Percentiles rank a stretch among this genome's conserved stretches.
phyloP scores from a whole-genome alignment of 2,113 vertebrate genomes.

The Clinocottus analis region DNA sequence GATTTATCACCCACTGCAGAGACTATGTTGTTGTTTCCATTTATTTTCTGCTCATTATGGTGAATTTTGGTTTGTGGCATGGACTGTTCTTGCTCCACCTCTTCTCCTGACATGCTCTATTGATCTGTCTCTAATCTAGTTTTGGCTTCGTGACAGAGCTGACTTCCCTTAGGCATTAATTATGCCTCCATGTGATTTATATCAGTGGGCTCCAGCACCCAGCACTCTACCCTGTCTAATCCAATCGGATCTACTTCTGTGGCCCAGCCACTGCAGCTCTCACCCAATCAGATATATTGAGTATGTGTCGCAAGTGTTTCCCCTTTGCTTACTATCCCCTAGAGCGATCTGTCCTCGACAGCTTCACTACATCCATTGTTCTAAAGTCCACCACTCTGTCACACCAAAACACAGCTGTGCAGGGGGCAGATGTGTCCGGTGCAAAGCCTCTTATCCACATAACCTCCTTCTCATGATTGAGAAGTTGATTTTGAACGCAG shows the following conservation, averaged over 20 bases:
- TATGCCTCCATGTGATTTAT: constrained; percentile 78
- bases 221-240: constrained; percentile 69
- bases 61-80: constrained; percentile 25
- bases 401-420: constrained; percentile 15
- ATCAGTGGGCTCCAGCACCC: constrained; percentile 64
- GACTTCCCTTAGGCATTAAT: constrained; percentile 84
- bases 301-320: constrained; percentile 77
- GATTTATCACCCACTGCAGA: constrained; percentile 33
- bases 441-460: constrained; percentile 8
- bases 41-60: constrained; percentile 36
- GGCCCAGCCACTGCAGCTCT: constrained; percentile 67
- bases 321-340: constrained; percentile 64
- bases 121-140: constrained; percentile 80
- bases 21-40: constrained; percentile 10
- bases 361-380: constrained; percentile 29
- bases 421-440: constrained; percentile 2
- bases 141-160: constrained; percentile 72
- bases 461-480: constrained; percentile 14
- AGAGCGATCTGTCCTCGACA: constrained; percentile 41
- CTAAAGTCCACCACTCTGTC: constrained; percentile 18
- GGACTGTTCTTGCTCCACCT: constrained; percentile 43
- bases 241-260: constrained; percentile 73
- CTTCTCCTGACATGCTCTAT: constrained; percentile 65
- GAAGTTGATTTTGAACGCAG: constrained; percentile 7
- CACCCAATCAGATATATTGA: constrained; percentile 81